Percentiles rank a stretch among this genome's conserved stretches.
phyloP scores from a whole-genome alignment of 2,113 vertebrate species.

The Melanerpes formicivorus region DNA sequence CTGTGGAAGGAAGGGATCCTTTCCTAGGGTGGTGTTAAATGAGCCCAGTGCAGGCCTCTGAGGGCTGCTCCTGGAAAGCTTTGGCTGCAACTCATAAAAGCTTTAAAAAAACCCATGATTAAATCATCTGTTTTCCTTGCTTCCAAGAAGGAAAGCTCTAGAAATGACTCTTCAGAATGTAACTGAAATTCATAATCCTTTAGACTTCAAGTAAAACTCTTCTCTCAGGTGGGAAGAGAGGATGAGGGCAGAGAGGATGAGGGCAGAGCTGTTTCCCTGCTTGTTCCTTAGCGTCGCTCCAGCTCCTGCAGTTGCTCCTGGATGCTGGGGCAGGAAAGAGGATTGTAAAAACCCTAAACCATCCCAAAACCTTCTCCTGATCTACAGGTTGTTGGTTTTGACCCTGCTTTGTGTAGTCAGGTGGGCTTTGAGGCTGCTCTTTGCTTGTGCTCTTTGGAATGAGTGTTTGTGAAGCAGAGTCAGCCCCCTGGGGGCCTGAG shows the following conservation, averaged over 20 bases:
- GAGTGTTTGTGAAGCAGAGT: background rate
- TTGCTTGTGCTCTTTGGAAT: background rate
- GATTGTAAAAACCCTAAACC: background rate
- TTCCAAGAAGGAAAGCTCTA: background rate
- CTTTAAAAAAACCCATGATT: background rate
- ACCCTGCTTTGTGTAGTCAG: background rate
- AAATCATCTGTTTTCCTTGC: background rate
- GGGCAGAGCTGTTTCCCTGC: background rate
- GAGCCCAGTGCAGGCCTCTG: background rate
- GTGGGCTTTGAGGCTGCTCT: background rate
- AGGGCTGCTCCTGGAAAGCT: background rate
- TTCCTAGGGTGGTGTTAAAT: background rate
- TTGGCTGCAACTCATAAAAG: background rate
- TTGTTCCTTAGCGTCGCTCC: background rate
- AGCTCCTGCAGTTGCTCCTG: background rate
- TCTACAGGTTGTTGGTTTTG: background rate
- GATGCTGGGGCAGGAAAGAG: background rate
- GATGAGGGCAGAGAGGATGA: background rate
- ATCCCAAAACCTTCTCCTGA: background rate
- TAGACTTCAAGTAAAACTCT: background rate
- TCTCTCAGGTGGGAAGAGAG: background rate
- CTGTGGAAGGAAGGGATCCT: too few species aligned
- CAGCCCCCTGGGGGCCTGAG: rapidly evolving
- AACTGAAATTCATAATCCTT: background rate
- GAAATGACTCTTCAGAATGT: background rate